These are phyloP conservation scores for Stenotaenia linearis DNA, from an alignment of 2,888 invertebrate species.

Conservation along the genomic window DNA sequence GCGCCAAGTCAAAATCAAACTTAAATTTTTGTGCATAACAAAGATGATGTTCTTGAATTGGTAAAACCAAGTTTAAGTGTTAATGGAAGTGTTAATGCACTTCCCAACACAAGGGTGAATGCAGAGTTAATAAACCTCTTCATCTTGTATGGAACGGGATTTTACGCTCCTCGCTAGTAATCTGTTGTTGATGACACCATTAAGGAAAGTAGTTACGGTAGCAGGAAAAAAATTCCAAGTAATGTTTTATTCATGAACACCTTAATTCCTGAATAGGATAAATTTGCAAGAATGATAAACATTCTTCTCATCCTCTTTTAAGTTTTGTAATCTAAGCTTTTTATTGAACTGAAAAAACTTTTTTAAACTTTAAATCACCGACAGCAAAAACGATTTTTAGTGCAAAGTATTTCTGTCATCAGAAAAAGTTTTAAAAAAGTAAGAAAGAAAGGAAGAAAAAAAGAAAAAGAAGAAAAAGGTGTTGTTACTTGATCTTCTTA, in stretches of 20 bases:
- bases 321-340: too few relatives aligned
- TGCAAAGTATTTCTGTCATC: too few relatives aligned
- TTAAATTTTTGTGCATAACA: not conserved
- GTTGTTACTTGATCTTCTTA: too few relatives aligned
- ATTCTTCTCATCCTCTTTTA: not conserved
- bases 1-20: not conserved
- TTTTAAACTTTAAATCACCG: too few relatives aligned
- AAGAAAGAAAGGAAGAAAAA: too few relatives aligned
- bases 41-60: not conserved
- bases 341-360: too few relatives aligned
- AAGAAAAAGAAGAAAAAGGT: too few relatives aligned
- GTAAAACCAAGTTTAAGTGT: not conserved
- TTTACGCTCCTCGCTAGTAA: not conserved
- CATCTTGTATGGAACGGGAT: not conserved
- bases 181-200: not conserved
- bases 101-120: not conserved
- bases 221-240: not conserved
- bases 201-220: not conserved
- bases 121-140: conserved; percentile 6
- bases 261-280: not conserved
- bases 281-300: not conserved
- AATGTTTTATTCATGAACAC: not conserved
- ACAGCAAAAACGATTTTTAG: too few relatives aligned
- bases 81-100: not conserved
- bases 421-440: too few relatives aligned